Percentiles rank a stretch among this genome's conserved stretches.
Conservation (phyloP, 1,140 invertebrate genomes). For the Drosophila orosa region DNA sequence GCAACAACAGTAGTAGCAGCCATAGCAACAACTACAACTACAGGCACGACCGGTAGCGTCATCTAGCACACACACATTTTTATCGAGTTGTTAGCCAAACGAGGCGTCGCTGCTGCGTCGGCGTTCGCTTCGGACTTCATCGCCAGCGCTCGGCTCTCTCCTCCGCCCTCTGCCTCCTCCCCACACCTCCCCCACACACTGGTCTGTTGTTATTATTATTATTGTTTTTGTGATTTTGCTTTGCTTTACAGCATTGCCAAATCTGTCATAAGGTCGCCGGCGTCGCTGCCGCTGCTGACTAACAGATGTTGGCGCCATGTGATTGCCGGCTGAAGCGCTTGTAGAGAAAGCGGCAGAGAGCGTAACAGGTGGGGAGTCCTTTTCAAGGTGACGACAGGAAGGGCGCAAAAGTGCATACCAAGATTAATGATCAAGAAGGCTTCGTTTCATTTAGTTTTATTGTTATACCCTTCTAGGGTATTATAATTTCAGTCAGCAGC, state of each 20-base stretch:
- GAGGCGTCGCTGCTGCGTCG: conserved; percentile 58
- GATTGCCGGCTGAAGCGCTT: conserved; percentile 19
- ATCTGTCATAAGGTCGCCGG: conserved; percentile 62
- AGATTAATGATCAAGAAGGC: background rate
- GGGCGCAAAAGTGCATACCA: conserved; percentile 37
- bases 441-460: too few relatives aligned
- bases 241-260: conserved; percentile 57
- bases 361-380: conserved; percentile 22
- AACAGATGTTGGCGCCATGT: conserved; percentile 49
- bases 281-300: conserved; percentile 36
- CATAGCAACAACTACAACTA: conserved; percentile 21
- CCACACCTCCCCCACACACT: background rate
- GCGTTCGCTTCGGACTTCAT: conserved; percentile 32
- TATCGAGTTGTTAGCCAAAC: conserved; percentile 69
- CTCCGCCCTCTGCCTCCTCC: background rate
- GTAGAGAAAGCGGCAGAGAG: conserved; percentile 8
- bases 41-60: conserved; percentile 67
- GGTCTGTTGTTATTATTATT: conserved; percentile 34
- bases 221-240: conserved; percentile 34
- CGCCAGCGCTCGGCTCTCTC: conserved; percentile 9
- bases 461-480: too few relatives aligned
- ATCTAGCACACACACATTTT: conserved; percentile 78
- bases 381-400: conserved; percentile 13
- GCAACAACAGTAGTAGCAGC: conserved; percentile 21
- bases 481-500: too few relatives aligned